phyloP scores from a whole-genome alignment of 1,140 invertebrate genomes.

The Aphaenogaster ashmeadi region DNA sequence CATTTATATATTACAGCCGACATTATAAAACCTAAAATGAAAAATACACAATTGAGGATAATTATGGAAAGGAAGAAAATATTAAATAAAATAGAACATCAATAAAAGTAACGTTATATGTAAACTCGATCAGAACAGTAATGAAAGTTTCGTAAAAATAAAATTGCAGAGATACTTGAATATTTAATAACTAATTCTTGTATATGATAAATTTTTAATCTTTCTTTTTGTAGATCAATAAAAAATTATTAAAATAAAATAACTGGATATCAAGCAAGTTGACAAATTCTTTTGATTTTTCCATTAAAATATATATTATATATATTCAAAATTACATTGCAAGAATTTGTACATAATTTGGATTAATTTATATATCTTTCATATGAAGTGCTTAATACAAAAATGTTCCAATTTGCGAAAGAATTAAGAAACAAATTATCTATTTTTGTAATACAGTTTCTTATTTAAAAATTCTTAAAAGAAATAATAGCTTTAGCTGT shows the following conservation, averaged over 20 bases:
- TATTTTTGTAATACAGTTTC: too few species aligned
- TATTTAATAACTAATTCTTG: neutral
- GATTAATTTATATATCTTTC: neutral
- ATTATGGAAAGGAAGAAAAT: neutral
- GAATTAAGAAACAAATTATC: too few species aligned
- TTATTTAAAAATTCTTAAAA: too few species aligned
- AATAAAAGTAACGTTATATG: neutral
- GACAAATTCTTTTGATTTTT: neutral
- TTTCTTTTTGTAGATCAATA: neutral
- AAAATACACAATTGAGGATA: conserved; percentile 9
- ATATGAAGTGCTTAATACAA: neutral
- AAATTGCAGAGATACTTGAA: neutral
- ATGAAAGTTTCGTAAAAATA: neutral
- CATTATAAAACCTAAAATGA: conserved; percentile 23
- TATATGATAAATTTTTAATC: neutral
- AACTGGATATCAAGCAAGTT: neutral
- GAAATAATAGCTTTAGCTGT: too few species aligned
- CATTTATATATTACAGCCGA: neutral
- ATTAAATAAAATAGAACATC: conserved; percentile 6
- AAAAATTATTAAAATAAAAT: neutral
- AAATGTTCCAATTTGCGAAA: too few species aligned
- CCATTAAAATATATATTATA: neutral
- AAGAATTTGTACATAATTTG: neutral
- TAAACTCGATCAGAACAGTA: neutral
- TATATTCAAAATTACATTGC: neutral